phyloP scores from a whole-genome alignment of 2,797 vertebrate genomes.

The Tamandua tetradactyla region DNA sequence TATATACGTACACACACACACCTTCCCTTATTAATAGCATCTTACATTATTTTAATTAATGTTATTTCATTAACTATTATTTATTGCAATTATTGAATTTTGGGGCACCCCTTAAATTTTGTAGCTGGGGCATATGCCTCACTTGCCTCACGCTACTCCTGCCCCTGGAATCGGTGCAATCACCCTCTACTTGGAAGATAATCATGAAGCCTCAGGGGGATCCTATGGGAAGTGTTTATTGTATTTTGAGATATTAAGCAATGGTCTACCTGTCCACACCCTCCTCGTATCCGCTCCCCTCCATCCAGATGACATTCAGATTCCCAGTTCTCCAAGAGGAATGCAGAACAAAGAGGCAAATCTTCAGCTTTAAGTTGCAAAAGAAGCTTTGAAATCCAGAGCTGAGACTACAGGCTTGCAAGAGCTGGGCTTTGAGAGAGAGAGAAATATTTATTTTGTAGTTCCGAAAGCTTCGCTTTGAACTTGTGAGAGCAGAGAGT shows the following conservation, averaged over 20 bases:
- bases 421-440: neutral
- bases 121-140: neutral
- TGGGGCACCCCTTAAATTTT: neutral
- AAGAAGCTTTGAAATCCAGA: constrained; percentile 62
- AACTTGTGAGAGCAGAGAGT: constrained; percentile 39
- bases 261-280: neutral
- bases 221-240: neutral
- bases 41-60: too few relatives aligned
- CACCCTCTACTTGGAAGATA: neutral
- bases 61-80: neutral
- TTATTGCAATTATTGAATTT: neutral
- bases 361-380: constrained; percentile 60
- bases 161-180: neutral
- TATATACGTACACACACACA: too few relatives aligned
- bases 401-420: neutral
- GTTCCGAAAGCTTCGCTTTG: constrained; percentile 59
- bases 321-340: neutral
- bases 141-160: rapidly evolving
- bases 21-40: too few relatives aligned
- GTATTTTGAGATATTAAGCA: neutral
- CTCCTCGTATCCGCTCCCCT: neutral
- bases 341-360: constrained; percentile 57
- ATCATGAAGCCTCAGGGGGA: neutral
- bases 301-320: neutral
- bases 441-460: neutral